These are phyloP conservation scores for Pangasius larnaudii DNA, from an alignment of 2,797 vertebrate species.

Conservation along the genomic window DNA sequence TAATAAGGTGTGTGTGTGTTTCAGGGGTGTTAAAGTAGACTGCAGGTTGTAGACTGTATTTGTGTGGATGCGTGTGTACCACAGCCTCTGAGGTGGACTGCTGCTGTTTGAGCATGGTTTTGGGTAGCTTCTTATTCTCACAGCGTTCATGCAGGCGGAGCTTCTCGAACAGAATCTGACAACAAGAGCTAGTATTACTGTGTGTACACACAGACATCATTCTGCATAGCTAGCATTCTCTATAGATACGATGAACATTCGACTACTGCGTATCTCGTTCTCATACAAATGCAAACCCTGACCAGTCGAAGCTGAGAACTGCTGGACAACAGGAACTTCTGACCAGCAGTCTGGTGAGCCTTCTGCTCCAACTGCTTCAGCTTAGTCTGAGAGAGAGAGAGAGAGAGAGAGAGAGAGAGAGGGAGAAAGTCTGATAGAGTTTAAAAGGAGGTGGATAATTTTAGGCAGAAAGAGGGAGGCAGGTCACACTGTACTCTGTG, in stretches of 20 bases:
- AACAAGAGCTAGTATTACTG: constrained; percentile 17
- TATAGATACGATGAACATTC: background rate
- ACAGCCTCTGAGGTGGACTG: constrained; percentile 88
- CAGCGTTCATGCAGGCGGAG: constrained; percentile 82
- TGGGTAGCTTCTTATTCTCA: constrained; percentile 80
- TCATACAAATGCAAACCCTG: constrained; percentile 39
- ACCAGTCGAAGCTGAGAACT: constrained; percentile 86
- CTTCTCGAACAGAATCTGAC: constrained; percentile 90
- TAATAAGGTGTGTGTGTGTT: constrained; percentile 7
- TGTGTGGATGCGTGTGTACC: constrained; percentile 66
- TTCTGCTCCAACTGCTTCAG: constrained; percentile 88
- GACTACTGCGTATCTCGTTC: background rate
- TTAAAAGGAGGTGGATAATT: background rate
- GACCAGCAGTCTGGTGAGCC: constrained; percentile 86
- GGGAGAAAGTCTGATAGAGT: background rate
- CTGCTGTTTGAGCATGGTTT: constrained; percentile 78
- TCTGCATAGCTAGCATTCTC: constrained; percentile 1
- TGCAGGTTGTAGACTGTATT: background rate
- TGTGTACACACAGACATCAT: constrained; percentile 9
- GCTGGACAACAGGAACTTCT: constrained; percentile 87
- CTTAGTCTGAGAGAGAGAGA: constrained; percentile 70
- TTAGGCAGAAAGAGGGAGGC: constrained; percentile 8
- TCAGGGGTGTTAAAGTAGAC: background rate
- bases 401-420: background rate
- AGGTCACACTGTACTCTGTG: constrained; percentile 15